Conservation (phyloP, 2,113 vertebrate genomes). For the Zootoca vivipara region DNA sequence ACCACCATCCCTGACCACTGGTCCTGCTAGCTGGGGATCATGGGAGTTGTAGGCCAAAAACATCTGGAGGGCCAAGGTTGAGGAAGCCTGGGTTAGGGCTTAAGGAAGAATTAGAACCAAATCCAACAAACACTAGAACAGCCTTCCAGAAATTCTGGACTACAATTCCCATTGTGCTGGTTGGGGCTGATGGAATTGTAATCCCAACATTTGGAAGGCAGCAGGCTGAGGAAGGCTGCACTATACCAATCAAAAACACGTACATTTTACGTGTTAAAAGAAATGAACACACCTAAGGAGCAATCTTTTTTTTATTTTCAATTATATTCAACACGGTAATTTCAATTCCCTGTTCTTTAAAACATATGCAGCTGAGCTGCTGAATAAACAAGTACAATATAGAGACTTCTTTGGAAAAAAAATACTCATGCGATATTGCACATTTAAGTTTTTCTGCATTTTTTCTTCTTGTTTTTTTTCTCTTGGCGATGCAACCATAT, state of each 20-base stretch:
- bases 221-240: background rate
- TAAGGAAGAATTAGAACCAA: background rate
- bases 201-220: too few relatives aligned
- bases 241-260: background rate
- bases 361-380: constrained; percentile 33
- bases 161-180: too few relatives aligned
- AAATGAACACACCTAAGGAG: background rate
- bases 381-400: constrained; percentile 63
- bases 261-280: background rate
- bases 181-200: too few relatives aligned
- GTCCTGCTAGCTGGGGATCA: too few relatives aligned
- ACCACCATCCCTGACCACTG: too few relatives aligned
- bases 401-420: constrained; percentile 58
- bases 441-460: constrained; percentile 44
- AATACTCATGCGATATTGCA: constrained; percentile 59
- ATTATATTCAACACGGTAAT: constrained; percentile 27
- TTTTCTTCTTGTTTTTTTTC: constrained; percentile 16
- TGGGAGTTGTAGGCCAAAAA: too few relatives aligned
- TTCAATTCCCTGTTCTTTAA: constrained; percentile 38
- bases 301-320: background rate
- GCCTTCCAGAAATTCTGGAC: too few relatives aligned
- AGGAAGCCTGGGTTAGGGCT: too few relatives aligned
- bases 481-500: constrained; percentile 51
- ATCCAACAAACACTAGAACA: background rate
- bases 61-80: too few relatives aligned